These are phyloP conservation scores for Morus bassanus DNA, from an alignment of 2,797 vertebrate species.

Conservation along the genomic window DNA sequence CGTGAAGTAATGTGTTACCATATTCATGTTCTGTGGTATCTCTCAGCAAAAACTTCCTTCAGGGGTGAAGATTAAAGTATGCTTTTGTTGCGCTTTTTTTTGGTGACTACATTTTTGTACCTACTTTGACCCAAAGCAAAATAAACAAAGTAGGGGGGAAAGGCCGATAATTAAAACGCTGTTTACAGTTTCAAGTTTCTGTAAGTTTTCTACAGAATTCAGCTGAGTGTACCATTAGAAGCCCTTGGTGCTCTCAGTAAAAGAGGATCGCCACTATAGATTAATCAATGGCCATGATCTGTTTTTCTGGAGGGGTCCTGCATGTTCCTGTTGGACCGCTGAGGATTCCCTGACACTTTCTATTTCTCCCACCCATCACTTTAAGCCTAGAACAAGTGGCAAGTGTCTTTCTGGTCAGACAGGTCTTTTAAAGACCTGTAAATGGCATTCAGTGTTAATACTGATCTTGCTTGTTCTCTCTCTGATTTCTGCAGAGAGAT, in stretches of 20 bases:
- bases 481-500: background rate
- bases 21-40: background rate
- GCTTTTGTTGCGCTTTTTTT: background rate
- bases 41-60: conserved; percentile 18
- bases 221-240: background rate
- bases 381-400: background rate
- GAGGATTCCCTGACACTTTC: background rate
- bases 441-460: background rate
- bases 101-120: background rate
- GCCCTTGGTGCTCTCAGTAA: background rate
- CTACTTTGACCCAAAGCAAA: background rate
- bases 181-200: background rate
- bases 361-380: background rate
- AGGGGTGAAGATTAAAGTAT: background rate
- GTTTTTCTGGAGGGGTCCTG: background rate
- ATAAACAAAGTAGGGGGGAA: background rate
- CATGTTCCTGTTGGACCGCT: background rate
- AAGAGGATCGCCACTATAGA: background rate
- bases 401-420: background rate
- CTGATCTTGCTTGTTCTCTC: background rate
- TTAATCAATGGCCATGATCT: background rate
- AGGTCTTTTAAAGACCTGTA: background rate
- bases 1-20: conserved; percentile 32
- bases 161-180: background rate
- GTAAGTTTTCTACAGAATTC: background rate